Percentiles rank a stretch among this genome's conserved stretches.
phyloP scores from a whole-genome alignment of 2,797 vertebrate genomes.

The Pangasius krempfi region DNA sequence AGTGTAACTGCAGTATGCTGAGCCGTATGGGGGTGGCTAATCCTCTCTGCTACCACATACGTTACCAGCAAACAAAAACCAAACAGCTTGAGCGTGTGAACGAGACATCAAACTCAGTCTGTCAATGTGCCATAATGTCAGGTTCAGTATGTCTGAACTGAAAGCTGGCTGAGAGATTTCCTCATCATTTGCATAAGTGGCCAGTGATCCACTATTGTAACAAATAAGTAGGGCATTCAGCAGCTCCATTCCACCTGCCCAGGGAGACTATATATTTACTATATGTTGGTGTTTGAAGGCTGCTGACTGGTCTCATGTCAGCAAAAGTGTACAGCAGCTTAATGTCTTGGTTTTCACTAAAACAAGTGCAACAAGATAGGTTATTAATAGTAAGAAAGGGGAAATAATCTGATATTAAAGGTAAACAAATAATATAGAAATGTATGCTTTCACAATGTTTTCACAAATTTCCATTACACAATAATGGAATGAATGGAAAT shows the following conservation, averaged over 20 bases:
- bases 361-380: background rate
- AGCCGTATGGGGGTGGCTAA: slow-evolving; percentile 61
- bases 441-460: background rate
- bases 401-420: background rate
- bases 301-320: slow-evolving; percentile 7
- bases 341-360: slow-evolving; percentile 8
- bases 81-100: slow-evolving; percentile 30
- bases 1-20: slow-evolving; percentile 47
- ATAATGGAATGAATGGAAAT: background rate
- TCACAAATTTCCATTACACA: background rate
- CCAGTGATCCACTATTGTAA: slow-evolving; percentile 34
- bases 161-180: slow-evolving; percentile 24
- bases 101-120: slow-evolving; percentile 48
- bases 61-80: slow-evolving; percentile 50
- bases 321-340: background rate
- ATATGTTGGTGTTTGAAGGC: slow-evolving; percentile 44
- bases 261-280: slow-evolving; percentile 45
- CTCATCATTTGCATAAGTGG: slow-evolving; percentile 12
- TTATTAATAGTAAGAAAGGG: background rate
- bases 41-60: slow-evolving; percentile 55
- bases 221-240: slow-evolving; percentile 12
- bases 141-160: slow-evolving; percentile 5
- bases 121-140: slow-evolving; percentile 43
- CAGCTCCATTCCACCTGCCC: slow-evolving; percentile 36
- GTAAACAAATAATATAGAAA: background rate